Percentiles rank a stretch among this genome's conserved stretches.
Evolutionary conservation across 1,140 invertebrate species (phyloP).

Genomic region (Melanaphis sacchari): DNA sequence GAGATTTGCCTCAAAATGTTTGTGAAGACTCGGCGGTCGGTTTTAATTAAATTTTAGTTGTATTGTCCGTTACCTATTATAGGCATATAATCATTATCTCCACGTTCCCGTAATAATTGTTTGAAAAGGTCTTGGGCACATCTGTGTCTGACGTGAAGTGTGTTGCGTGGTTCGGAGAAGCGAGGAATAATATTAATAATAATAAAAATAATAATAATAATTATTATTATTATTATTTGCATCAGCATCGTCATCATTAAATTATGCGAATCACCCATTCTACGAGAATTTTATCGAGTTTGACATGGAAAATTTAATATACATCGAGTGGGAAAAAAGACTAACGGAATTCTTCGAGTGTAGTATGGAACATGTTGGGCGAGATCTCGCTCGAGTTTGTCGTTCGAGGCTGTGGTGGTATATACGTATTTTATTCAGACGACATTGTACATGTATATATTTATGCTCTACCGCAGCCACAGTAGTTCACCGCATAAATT

Average conservation of each 20-base stretch:
- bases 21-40: too few relatives aligned
- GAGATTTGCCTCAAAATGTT: neutral
- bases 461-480: neutral
- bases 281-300: neutral
- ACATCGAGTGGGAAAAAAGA: neutral
- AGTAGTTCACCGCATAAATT: slow-evolving; percentile 1
- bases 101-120: neutral
- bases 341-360: neutral
- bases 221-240: neutral
- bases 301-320: neutral
- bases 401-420: neutral
- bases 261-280: neutral
- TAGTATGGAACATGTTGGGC: neutral
- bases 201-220: neutral
- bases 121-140: neutral
- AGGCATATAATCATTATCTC: neutral
- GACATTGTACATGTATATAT: neutral
- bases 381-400: neutral
- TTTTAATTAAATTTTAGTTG: neutral
- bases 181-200: neutral
- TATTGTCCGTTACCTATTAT: neutral
- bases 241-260: neutral
- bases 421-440: neutral
- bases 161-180: neutral
- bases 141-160: neutral